Evolutionary conservation across 2,888 invertebrate species (phyloP).

Genomic region (Barypeithes pellucidus): DNA sequence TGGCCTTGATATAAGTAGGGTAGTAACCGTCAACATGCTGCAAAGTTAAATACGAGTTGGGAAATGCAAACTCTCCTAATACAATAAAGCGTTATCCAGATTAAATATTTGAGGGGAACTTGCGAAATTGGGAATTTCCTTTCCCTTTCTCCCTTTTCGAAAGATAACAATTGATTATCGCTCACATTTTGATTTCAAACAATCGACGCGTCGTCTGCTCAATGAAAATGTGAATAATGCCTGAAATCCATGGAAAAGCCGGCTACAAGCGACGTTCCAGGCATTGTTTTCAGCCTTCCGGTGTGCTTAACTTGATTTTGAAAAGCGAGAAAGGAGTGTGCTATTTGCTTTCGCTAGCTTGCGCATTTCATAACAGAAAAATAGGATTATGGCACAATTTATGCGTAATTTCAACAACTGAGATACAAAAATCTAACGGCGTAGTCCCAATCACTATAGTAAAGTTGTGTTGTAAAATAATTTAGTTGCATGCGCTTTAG

Average conservation of each 20-base stretch:
- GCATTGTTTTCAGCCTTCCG: slow-evolving; percentile 50
- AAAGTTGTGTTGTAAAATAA: no score
- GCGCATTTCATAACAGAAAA: no score
- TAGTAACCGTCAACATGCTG: no score
- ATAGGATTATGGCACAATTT: no score
- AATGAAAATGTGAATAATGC: slow-evolving; percentile 48
- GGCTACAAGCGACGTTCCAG: slow-evolving; percentile 41
- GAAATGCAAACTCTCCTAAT: slow-evolving; percentile 10
- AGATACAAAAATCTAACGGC: no score
- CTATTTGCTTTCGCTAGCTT: not conserved
- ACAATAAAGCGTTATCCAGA: slow-evolving; percentile 6
- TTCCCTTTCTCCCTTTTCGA: slow-evolving; percentile 36
- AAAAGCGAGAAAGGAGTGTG: slow-evolving; percentile 36
- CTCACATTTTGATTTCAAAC: slow-evolving; percentile 49
- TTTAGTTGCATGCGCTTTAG: no score
- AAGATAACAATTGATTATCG: slow-evolving; percentile 50
- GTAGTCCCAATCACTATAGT: no score
- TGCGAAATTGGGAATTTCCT: slow-evolving; percentile 37
- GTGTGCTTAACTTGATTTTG: slow-evolving; percentile 47
- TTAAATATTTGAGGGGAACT: slow-evolving; percentile 17
- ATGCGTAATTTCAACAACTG: no score
- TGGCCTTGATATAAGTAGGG: no score
- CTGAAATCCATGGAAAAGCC: slow-evolving; percentile 47
- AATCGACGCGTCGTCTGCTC: slow-evolving; percentile 40
- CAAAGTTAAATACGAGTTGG: not conserved